Evolutionary conservation across 2,888 invertebrate genomes (phyloP), one percentile per base, ranked within the genome.

Genomic region (Endotricha flammealis): DNA sequence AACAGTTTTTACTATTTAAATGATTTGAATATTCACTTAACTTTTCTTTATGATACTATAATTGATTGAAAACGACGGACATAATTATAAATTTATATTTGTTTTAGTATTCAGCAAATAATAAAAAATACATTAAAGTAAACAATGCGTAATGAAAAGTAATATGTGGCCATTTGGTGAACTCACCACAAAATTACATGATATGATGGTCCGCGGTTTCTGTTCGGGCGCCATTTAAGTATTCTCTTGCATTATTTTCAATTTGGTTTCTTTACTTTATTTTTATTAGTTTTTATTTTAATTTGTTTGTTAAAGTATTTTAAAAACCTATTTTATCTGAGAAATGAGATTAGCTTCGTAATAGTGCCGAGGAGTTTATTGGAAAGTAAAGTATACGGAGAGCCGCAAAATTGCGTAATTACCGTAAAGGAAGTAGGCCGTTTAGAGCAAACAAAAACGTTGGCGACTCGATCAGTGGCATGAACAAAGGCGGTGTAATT

Each of bases 401-500:
- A 64, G 66, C 78, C 77, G 64, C 77, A 74, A 77, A 58, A 77
- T 78, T 73, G 80, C 72, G 77, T 83, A 83, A 85, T 86, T 80
- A 81, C 77, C 76, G 79, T 77, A 71, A 81, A 78, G 80, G 80
- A 85, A 82, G 82, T 75, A 64, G 72, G 67, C 74, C 77, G 79
- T 77, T 79, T 74, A 72, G 72, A 68, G 70, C 72, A 76, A 81
- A 83, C 85, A 81, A 85, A 83, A 83, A 82, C 72, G 69, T 64
- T 58, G 72, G 76, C 74, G 75, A 80, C 69, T 78, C 78, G 80
- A 83, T 83, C 81, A 74, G 78, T 71, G 75, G 75, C 74, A 74
- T 77, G 77, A 80, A 83, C 83, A 85, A 86, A 83, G 82, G 73
- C 81, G 70, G 73, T 73, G 82, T 82, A 86, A 83, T 83, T 83